A percentile compares a stretch with the other conserved stretches of the same genome.
phyloP scores from a whole-genome alignment of 2,888 invertebrate species.

The Lycia hirtaria region DNA sequence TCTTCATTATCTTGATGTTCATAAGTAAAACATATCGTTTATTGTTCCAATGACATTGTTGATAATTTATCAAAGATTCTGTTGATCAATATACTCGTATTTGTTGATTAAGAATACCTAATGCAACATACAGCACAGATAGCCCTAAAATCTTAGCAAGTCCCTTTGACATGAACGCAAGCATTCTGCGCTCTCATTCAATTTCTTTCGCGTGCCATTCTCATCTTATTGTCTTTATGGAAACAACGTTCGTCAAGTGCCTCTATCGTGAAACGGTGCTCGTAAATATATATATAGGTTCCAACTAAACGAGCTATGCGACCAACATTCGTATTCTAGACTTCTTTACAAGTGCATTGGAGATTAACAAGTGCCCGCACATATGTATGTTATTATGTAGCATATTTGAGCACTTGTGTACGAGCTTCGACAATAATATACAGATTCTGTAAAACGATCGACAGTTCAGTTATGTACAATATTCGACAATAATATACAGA shows the following conservation, averaged over 20 bases:
- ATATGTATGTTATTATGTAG: too few relatives aligned
- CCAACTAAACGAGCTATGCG: constrained; percentile 12
- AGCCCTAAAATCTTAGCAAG: neutral
- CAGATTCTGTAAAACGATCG: too few relatives aligned
- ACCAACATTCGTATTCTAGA: constrained; percentile 1
- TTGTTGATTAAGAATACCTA: too few relatives aligned
- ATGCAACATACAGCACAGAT: too few relatives aligned
- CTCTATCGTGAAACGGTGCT: constrained; percentile 24
- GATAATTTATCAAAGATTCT: too few relatives aligned
- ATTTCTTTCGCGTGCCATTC: constrained; percentile 16
- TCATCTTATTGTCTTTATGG: constrained; percentile 24
- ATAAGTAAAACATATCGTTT: too few relatives aligned
- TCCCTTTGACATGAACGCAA: neutral
- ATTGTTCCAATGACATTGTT: too few relatives aligned
- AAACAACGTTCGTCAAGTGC: constrained; percentile 28
- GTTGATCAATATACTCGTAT: too few relatives aligned
- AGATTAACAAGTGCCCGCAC: neutral
- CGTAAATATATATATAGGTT: constrained; percentile 20
- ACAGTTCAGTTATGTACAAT: too few relatives aligned
- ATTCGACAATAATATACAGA: too few relatives aligned
- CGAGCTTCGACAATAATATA: neutral
- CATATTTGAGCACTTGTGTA: too few relatives aligned
- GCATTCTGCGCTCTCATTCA: constrained; percentile 5
- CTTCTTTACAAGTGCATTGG: neutral
- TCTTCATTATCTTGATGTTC: too few relatives aligned